phyloP scores from a whole-genome alignment of 2,888 invertebrate genomes.

The Galerucella calmariensis region DNA sequence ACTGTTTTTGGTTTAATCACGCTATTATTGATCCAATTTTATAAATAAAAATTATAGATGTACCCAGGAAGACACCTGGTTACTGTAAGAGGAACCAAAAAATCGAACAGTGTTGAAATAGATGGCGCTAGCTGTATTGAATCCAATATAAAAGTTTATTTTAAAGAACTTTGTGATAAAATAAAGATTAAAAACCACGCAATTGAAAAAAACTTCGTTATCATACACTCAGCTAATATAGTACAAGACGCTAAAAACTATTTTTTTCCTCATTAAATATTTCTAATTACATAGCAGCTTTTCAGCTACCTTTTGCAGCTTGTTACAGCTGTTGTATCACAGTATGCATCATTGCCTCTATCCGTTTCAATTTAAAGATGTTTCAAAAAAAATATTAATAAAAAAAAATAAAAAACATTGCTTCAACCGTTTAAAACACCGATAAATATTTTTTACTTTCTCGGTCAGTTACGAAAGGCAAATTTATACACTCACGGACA shows the following conservation, averaged over 20 bases:
- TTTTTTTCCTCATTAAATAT: conserved; percentile 47
- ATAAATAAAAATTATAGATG: too few relatives aligned
- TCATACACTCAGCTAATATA: conserved; percentile 60
- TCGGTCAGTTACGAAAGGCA: neutral
- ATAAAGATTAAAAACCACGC: conserved; percentile 31
- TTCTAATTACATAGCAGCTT: conserved; percentile 56
- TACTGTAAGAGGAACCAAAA: too few relatives aligned
- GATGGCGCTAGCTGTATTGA: neutral
- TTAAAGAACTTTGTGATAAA: too few relatives aligned
- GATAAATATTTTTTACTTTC: conserved; percentile 7
- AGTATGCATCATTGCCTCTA: conserved; percentile 66
- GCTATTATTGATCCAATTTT: too few relatives aligned
- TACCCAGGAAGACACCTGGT: too few relatives aligned
- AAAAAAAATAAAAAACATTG: neutral
- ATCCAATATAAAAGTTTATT: too few relatives aligned
- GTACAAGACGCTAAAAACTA: conserved; percentile 52
- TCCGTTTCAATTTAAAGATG: conserved; percentile 54
- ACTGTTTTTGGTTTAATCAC: too few relatives aligned
- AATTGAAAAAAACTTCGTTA: conserved; percentile 34
- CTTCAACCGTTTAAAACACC: conserved; percentile 13
- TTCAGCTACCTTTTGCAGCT: conserved; percentile 60
- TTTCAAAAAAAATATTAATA: conserved; percentile 23
- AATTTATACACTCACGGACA: too few relatives aligned
- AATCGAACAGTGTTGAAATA: too few relatives aligned
- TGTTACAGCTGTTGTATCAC: conserved; percentile 65